Conservation (phyloP, 2,113 vertebrate genomes). For the Nematolebias whitei region DNA sequence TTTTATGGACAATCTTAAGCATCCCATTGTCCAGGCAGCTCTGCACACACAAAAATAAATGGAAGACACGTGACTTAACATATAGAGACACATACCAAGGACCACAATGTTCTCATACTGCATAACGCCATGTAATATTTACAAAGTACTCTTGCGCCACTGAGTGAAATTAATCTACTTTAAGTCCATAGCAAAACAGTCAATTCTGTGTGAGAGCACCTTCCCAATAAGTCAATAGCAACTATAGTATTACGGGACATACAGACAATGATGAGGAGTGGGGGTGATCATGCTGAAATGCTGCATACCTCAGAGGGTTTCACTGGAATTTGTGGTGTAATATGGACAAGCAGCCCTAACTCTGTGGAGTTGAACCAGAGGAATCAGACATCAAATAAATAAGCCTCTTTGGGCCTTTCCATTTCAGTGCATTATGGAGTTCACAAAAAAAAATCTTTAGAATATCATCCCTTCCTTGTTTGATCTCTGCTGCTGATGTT, state of each 20-base stretch:
- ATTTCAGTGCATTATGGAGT: conserved; percentile 63
- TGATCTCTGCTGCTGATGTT: conserved; percentile 58
- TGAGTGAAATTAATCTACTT: conserved; percentile 77
- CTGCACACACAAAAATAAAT: conserved; percentile 34
- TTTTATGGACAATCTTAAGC: too few relatives aligned
- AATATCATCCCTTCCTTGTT: conserved; percentile 56
- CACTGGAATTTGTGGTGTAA: conserved; percentile 62
- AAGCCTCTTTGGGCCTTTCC: conserved; percentile 70
- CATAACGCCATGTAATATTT: conserved; percentile 72
- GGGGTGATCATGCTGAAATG: conserved; percentile 53
- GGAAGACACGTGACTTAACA: conserved; percentile 36
- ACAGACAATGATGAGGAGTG: conserved; percentile 71
- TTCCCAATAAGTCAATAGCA: conserved; percentile 72
- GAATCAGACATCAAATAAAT: conserved; percentile 73
- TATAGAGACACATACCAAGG: conserved; percentile 32
- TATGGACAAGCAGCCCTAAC: conserved; percentile 53
- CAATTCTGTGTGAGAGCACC: conserved; percentile 63
- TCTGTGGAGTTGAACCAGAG: conserved; percentile 61
- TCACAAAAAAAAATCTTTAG: conserved; percentile 55
- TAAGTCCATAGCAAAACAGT: conserved; percentile 64
- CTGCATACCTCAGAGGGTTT: conserved; percentile 65
- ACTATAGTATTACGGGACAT: conserved; percentile 76
- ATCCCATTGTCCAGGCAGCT: conserved; percentile 7
- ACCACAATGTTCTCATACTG: conserved; percentile 60
- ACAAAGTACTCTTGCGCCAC: conserved; percentile 63